Conservation (phyloP, 2,113 vertebrate genomes). For the Megaleporinus macrocephalus region DNA sequence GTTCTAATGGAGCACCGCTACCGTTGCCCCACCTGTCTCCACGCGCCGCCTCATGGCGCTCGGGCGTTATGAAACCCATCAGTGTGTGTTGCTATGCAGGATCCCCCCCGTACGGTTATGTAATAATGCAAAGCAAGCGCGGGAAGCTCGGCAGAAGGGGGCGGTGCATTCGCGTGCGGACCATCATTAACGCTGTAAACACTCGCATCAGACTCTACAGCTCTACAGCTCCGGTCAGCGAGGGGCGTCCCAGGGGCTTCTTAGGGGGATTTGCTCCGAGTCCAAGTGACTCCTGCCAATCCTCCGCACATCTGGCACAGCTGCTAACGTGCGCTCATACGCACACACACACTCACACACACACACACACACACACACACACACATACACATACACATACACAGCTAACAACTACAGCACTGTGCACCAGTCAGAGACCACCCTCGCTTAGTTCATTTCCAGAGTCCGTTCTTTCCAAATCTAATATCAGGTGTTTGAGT, state of each 20-base stretch:
- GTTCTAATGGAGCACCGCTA: background rate
- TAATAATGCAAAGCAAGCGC: background rate
- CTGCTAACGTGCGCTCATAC: background rate
- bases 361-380: background rate
- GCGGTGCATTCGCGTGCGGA: background rate
- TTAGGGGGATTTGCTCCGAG: background rate
- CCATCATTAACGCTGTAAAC: background rate
- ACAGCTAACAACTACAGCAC: no score
- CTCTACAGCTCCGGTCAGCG: background rate
- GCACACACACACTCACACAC: background rate
- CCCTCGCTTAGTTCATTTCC: no score
- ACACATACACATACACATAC: no score
- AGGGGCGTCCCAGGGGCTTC: background rate
- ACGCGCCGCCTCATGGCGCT: background rate
- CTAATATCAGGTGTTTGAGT: no score
- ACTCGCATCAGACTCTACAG: background rate
- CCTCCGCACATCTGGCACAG: background rate
- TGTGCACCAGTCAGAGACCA: no score
- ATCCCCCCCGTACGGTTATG: background rate
- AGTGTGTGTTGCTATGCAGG: background rate
- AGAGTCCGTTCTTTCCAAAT: no score
- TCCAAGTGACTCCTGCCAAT: background rate
- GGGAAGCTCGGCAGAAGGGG: background rate
- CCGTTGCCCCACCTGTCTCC: background rate
- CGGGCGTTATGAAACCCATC: background rate